These are phyloP conservation scores for Callithrix jacchus DNA, from an alignment of 2,113 vertebrate genomes.

Conservation along the genomic window DNA sequence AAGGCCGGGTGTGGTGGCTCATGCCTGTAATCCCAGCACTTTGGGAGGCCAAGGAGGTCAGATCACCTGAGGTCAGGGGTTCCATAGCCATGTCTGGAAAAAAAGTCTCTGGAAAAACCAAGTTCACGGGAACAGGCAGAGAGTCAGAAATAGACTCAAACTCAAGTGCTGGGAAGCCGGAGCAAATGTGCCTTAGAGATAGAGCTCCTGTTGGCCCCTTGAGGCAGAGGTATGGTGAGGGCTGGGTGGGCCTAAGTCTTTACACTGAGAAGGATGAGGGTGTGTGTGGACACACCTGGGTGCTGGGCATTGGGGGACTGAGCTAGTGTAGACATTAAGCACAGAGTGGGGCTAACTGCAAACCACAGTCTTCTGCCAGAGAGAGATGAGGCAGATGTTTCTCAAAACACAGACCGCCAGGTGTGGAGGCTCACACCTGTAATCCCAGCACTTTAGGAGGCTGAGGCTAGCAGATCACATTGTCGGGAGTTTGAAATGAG, in stretches of 20 bases:
- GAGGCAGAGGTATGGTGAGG: neutral
- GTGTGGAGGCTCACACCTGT: too few relatives aligned
- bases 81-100: neutral
- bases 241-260: accelerated
- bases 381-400: neutral
- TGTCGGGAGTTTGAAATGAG: too few relatives aligned
- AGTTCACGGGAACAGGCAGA: neutral
- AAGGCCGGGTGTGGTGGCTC: too few relatives aligned
- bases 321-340: neutral
- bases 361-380: neutral
- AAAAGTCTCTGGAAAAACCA: neutral
- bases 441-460: too few relatives aligned
- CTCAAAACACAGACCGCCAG: neutral
- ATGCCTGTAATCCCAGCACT: too few relatives aligned
- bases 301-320: neutral
- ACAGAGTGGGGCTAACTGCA: neutral
- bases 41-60: too few relatives aligned
- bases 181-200: neutral
- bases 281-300: neutral
- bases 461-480: too few relatives aligned
- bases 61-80: too few relatives aligned
- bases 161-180: neutral
- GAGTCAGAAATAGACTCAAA: neutral
- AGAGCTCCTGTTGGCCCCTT: neutral
- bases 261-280: neutral